These are phyloP conservation scores for Harpalus rufipes DNA, from an alignment of 2,888 invertebrate species.

Conservation along the genomic window DNA sequence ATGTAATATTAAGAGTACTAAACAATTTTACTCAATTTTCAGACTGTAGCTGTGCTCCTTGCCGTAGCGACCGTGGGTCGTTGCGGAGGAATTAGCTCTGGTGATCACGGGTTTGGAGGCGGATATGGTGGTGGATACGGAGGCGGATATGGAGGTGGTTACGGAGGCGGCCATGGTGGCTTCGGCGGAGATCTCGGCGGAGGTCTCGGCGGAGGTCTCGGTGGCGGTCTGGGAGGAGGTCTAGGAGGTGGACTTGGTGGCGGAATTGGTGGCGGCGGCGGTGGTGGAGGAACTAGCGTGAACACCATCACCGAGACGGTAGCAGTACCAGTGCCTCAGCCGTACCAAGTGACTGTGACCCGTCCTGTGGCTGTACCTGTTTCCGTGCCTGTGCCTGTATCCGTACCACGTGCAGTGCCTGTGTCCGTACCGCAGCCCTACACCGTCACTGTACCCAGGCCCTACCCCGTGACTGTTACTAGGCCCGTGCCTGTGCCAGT, in stretches of 20 bases:
- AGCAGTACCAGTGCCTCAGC: conserved; percentile 58
- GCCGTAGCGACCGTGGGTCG: conserved; percentile 56
- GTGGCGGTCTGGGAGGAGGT: conserved; percentile 33
- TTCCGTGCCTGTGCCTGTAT: conserved; percentile 18
- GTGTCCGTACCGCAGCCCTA: conserved; percentile 55
- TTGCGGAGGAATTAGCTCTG: conserved; percentile 65
- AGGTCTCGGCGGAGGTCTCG: conserved; percentile 9
- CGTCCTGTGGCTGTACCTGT: conserved; percentile 57
- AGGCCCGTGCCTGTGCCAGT: conserved; percentile 49
- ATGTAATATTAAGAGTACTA: not conserved
- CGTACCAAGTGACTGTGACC: conserved; percentile 55
- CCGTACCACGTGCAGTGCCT: conserved; percentile 56
- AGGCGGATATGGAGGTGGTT: conserved; percentile 18
- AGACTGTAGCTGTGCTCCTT: conserved; percentile 59
- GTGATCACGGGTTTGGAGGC: not conserved
- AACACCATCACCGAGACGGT: conserved; percentile 53
- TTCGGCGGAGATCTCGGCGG: not conserved
- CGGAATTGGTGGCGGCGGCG: conserved; percentile 35
- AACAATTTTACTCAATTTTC: conserved; percentile 52
- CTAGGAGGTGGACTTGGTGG: conserved; percentile 32
- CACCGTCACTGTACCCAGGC: conserved; percentile 36
- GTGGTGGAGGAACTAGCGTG: conserved; percentile 27
- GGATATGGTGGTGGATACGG: conserved; percentile 20
- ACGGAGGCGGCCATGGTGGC: conserved; percentile 36
- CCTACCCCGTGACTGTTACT: conserved; percentile 36